Evolutionary conservation across 92 coral and sea anemone genomes (phyloP).

Genomic region (Epizoanthus fatuus): DNA sequence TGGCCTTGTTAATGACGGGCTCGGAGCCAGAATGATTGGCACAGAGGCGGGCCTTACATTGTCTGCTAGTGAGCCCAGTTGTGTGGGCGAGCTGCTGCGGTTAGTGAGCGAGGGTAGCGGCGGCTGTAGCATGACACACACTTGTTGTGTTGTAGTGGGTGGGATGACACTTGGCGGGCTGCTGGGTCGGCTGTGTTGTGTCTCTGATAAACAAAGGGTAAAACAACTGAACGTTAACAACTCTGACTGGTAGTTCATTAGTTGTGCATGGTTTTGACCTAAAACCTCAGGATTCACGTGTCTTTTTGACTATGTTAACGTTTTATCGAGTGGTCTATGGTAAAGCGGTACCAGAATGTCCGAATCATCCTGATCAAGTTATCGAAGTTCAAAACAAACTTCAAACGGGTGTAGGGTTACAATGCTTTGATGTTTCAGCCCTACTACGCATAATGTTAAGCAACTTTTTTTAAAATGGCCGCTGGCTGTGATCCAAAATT

Average conservation of each 20-base stretch:
- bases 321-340: no score
- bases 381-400: no score
- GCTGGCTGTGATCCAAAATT: no score
- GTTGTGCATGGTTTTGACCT: not conserved
- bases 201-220: conserved; percentile 7
- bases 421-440: no score
- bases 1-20: conserved; percentile 78
- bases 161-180: conserved; percentile 56
- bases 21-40: conserved; percentile 98
- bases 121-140: conserved; percentile 96
- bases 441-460: no score
- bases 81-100: conserved; percentile 96
- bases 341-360: no score
- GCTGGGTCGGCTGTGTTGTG: conserved; percentile 5
- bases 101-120: conserved; percentile 97
- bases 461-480: no score
- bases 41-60: conserved; percentile 96
- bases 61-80: conserved; percentile 96
- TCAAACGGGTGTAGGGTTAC: no score
- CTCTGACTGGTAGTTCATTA: not conserved
- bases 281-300: not conserved
- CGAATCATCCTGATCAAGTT: no score
- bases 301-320: no score
- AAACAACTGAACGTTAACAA: not conserved
- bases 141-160: conserved; percentile 86